A percentile compares a stretch with the other conserved stretches of the same genome.
Evolutionary conservation across 2,113 vertebrate genomes (phyloP).

Genomic region (Alexandromys fortis): DNA sequence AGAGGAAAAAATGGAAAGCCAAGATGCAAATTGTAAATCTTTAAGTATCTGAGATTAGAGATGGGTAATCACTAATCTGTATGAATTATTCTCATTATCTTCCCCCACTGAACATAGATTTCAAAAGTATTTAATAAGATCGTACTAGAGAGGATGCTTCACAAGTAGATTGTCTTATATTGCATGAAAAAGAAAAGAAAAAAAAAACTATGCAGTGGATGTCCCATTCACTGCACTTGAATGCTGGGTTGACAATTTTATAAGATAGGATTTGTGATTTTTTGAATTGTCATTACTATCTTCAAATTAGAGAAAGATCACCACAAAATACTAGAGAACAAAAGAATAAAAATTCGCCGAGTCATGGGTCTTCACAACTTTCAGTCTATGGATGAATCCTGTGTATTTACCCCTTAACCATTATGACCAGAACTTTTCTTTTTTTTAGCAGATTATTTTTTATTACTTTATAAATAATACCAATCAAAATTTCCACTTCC

Average conservation of each 20-base stretch:
- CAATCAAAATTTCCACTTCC: too few species aligned
- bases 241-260: not conserved
- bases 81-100: not conserved
- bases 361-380: not conserved
- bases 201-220: not conserved
- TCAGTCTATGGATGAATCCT: rapidly evolving
- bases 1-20: not conserved
- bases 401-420: not conserved
- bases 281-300: not conserved
- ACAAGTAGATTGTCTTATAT: not conserved
- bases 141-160: not conserved
- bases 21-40: not conserved
- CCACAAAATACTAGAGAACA: not conserved
- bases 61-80: not conserved
- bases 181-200: not conserved
- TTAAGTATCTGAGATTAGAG: not conserved
- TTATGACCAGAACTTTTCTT: not conserved
- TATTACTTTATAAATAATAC: too few species aligned
- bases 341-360: not conserved
- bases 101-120: not conserved
- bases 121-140: not conserved
- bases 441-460: too few species aligned
- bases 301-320: not conserved
- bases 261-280: not conserved
- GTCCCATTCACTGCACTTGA: not conserved